phyloP scores from a whole-genome alignment of 2,888 invertebrate genomes.

The Eutolmus rufibarbis region DNA sequence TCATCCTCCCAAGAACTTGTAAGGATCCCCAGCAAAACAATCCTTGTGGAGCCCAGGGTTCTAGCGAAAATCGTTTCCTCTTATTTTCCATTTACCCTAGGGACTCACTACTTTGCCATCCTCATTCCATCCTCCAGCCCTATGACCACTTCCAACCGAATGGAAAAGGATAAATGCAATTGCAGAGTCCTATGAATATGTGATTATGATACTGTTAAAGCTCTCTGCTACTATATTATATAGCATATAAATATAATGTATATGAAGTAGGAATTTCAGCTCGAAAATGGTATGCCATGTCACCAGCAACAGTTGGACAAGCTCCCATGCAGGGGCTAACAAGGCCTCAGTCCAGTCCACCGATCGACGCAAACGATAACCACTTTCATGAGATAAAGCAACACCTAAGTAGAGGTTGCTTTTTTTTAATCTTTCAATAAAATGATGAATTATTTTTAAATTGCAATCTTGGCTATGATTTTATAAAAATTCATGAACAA shows the following conservation, averaged over 20 bases:
- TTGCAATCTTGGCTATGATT: background rate
- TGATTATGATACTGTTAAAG: conserved; percentile 19
- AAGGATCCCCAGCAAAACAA: background rate
- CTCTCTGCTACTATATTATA: background rate
- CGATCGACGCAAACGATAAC: background rate
- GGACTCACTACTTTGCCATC: background rate
- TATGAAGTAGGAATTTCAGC: background rate
- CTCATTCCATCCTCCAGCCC: background rate
- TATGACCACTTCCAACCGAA: background rate
- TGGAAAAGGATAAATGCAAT: conserved; percentile 21
- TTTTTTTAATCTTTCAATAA: background rate
- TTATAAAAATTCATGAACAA: too few relatives aligned
- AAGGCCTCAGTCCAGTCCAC: background rate
- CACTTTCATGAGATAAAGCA: background rate
- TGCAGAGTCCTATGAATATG: conserved; percentile 25
- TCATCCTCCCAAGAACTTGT: background rate
- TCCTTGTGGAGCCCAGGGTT: background rate
- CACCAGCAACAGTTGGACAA: conserved; percentile 7
- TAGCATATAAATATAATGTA: background rate
- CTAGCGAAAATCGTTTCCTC: conserved; percentile 3
- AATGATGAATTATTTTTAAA: background rate
- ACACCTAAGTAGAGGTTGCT: background rate
- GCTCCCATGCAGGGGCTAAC: background rate
- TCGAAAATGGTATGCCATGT: background rate
- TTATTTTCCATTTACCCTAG: conserved; percentile 1